Conservation (phyloP, 2,797 vertebrate species). For the Galaxias olidus region DNA sequence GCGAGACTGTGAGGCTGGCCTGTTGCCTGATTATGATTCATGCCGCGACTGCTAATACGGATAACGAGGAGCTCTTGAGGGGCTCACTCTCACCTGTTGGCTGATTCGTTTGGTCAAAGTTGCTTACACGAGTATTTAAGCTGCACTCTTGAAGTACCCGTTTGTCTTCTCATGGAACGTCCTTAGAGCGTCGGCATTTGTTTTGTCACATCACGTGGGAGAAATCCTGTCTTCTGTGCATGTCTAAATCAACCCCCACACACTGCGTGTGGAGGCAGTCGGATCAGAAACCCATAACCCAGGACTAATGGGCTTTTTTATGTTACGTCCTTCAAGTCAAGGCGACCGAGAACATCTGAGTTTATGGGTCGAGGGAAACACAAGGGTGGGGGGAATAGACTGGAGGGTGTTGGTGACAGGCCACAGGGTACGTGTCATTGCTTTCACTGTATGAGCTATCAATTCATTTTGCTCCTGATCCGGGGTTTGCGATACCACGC, state of each 20-base stretch:
- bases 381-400: constrained; percentile 1
- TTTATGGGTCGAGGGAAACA: constrained; percentile 48
- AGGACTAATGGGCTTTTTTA: constrained; percentile 56
- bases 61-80: too few relatives aligned
- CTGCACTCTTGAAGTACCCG: too few relatives aligned
- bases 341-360: constrained; percentile 51
- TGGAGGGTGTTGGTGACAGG: constrained; percentile 5
- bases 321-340: constrained; percentile 60
- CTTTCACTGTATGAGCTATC: background rate
- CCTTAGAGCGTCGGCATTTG: background rate
- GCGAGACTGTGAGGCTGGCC: background rate
- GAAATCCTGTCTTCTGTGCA: constrained; percentile 28
- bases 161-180: too few relatives aligned
- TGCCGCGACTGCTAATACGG: too few relatives aligned
- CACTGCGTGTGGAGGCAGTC: constrained; percentile 22
- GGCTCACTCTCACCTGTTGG: too few relatives aligned
- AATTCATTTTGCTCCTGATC: constrained; percentile 14
- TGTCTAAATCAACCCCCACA: constrained; percentile 36
- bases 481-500: background rate
- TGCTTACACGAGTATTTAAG: too few relatives aligned
- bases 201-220: constrained; percentile 5
- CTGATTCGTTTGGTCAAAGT: too few relatives aligned
- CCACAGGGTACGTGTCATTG: constrained; percentile 2
- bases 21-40: background rate
- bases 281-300: constrained; percentile 45